These are phyloP conservation scores for Drosophila histrio DNA, from an alignment of 2,888 invertebrate species.

Conservation along the genomic window DNA sequence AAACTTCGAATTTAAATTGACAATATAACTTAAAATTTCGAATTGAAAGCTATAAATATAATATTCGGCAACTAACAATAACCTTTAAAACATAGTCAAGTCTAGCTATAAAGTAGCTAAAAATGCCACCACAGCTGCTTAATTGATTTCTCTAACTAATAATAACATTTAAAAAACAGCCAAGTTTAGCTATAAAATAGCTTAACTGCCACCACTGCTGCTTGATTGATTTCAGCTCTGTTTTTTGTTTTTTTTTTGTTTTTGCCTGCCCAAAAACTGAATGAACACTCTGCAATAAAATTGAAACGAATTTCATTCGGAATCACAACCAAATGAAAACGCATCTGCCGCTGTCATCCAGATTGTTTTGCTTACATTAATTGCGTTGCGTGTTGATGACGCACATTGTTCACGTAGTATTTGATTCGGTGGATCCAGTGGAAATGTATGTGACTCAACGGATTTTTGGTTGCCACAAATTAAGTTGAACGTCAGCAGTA, in stretches of 20 bases:
- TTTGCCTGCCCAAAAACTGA: constrained; percentile 15
- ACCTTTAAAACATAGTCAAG: too few relatives aligned
- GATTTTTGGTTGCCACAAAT: constrained; percentile 3
- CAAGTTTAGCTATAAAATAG: too few relatives aligned
- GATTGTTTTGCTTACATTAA: constrained; percentile 38
- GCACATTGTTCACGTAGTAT: constrained; percentile 23
- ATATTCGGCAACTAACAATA: too few relatives aligned
- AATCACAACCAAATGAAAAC: constrained; percentile 13
- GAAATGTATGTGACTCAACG: background rate
- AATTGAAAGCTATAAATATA: too few relatives aligned
- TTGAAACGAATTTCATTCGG: constrained; percentile 33
- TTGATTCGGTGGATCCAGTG: background rate
- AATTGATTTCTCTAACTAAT: too few relatives aligned
- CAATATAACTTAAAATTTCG: too few relatives aligned
- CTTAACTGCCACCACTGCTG: too few relatives aligned
- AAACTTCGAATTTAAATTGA: too few relatives aligned
- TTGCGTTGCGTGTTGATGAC: constrained; percentile 33
- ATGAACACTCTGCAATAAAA: constrained; percentile 3
- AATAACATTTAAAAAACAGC: too few relatives aligned
- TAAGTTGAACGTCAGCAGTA: constrained; percentile 6
- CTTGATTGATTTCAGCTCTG: constrained; percentile 44
- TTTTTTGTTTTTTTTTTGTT: too few relatives aligned
- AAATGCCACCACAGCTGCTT: too few relatives aligned
- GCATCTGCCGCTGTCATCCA: constrained; percentile 17
- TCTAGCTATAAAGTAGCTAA: too few relatives aligned